Evolutionary conservation across 2,888 invertebrate species (phyloP).

Genomic region (Oconnorella tubifera): DNA sequence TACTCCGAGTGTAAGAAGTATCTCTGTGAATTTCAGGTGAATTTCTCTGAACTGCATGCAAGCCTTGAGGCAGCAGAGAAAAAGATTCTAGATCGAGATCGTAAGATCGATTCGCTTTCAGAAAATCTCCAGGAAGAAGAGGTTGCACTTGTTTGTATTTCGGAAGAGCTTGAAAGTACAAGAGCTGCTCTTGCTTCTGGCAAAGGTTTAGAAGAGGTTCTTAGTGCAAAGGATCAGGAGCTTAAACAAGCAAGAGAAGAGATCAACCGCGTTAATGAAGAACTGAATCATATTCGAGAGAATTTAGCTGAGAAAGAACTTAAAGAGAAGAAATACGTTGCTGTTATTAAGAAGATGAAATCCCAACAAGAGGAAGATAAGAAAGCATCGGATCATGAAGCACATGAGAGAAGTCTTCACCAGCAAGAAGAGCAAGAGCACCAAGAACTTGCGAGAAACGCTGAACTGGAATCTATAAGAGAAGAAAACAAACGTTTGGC

Average conservation of each 20-base stretch:
- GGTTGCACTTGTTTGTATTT: background rate
- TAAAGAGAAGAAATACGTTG: slow-evolving; percentile 22
- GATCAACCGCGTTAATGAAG: slow-evolving; percentile 15
- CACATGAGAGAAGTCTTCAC: background rate
- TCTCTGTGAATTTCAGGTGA: no score
- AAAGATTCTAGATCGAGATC: slow-evolving; percentile 9
- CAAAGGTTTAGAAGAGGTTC: slow-evolving; percentile 14
- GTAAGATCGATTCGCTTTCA: slow-evolving; percentile 19
- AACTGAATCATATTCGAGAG: slow-evolving; percentile 8
- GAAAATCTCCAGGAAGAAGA: slow-evolving; percentile 22
- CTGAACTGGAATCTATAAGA: background rate
- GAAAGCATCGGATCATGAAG: background rate
- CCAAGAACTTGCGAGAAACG: background rate
- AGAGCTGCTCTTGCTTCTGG: slow-evolving; percentile 3
- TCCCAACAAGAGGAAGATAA: slow-evolving; percentile 8
- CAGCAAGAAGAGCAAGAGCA: background rate
- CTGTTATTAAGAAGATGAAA: slow-evolving; percentile 24
- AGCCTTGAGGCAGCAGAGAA: slow-evolving; percentile 7
- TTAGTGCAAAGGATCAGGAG: background rate
- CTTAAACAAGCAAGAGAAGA: background rate
- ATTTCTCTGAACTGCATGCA: background rate
- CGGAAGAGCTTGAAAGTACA: slow-evolving; percentile 14
- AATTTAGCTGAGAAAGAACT: slow-evolving; percentile 21
- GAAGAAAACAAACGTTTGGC: background rate
- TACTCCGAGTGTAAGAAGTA: no score